Percentiles rank a stretch among this genome's conserved stretches.
Conservation (phyloP, 2,113 vertebrate genomes). For the Taxidea taxus region DNA sequence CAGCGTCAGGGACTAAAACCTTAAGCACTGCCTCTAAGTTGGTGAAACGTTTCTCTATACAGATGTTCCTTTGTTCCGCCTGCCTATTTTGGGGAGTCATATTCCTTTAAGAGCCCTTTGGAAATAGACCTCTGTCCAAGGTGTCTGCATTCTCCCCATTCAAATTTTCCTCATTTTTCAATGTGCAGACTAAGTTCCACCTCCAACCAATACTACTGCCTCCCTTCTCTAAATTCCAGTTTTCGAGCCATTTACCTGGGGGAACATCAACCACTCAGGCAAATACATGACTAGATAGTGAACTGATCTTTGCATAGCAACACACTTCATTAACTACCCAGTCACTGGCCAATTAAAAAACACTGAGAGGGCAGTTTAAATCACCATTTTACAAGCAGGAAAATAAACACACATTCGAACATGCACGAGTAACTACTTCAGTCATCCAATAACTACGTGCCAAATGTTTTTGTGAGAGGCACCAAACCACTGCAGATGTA, state of each 20-base stretch:
- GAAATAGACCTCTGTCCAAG: neutral
- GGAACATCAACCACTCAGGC: neutral
- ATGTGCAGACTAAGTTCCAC: neutral
- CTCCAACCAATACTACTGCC: neutral
- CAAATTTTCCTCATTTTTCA: neutral
- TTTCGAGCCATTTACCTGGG: neutral
- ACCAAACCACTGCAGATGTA: neutral
- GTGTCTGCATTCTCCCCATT: neutral
- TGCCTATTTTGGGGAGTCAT: neutral
- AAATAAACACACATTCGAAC: neutral
- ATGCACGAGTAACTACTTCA: neutral
- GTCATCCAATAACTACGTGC: neutral
- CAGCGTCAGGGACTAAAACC: neutral
- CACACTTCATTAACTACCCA: neutral
- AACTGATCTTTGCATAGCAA: neutral
- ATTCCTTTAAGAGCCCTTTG: neutral
- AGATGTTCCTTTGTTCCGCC: neutral
- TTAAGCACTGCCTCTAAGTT: neutral
- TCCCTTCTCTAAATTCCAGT: neutral
- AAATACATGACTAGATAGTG: neutral
- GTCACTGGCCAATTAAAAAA: neutral
- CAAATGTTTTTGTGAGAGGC: neutral
- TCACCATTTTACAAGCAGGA: neutral
- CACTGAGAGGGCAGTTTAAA: neutral
- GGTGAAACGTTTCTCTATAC: neutral